These are phyloP conservation scores for Leucosticte australis DNA, from an alignment of 2,113 vertebrate species.

Conservation along the genomic window DNA sequence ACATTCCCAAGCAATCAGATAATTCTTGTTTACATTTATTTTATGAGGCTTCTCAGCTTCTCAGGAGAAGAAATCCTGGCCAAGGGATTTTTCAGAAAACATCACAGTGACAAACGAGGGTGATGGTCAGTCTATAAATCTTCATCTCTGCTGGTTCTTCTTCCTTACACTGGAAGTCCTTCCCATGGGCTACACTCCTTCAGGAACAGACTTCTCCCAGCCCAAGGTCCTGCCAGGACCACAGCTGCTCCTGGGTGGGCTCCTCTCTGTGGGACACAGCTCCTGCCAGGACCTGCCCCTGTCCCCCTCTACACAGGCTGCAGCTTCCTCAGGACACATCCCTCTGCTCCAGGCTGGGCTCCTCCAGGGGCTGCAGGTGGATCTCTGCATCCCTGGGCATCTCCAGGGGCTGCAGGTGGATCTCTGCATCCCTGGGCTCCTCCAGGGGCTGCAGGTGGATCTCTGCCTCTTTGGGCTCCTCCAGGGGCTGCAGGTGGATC, in stretches of 20 bases:
- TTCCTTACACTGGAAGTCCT: background rate
- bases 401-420: background rate
- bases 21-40: too few relatives aligned
- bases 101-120: fast-evolving
- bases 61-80: too few relatives aligned
- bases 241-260: background rate
- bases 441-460: background rate
- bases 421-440: too few relatives aligned
- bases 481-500: background rate
- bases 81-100: too few relatives aligned
- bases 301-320: background rate
- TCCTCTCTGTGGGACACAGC: background rate
- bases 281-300: background rate
- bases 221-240: background rate
- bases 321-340: background rate
- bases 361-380: background rate
- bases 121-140: background rate
- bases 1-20: too few relatives aligned
- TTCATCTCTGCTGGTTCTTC: background rate
- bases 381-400: background rate
- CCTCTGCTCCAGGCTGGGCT: background rate
- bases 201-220: background rate
- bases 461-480: background rate
- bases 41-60: too few relatives aligned
- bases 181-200: background rate